Conservation (phyloP, 2,888 invertebrate genomes). For the Eupithecia dodoneata region DNA sequence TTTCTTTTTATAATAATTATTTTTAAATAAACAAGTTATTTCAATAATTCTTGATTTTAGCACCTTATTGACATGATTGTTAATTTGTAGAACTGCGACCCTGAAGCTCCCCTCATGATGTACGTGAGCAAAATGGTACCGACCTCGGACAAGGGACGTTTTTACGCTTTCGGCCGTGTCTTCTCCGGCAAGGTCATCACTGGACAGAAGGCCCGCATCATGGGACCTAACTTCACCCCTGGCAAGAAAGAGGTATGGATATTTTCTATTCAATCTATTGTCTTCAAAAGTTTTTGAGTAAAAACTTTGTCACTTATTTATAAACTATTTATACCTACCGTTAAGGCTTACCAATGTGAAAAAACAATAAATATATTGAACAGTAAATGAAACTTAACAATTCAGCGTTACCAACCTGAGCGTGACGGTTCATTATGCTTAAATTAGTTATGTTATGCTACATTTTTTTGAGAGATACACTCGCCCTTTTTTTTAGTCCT, state of each 20-base stretch:
- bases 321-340: neutral
- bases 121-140: constrained; percentile 99
- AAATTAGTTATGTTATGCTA: neutral
- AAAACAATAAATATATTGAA: neutral
- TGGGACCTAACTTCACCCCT: constrained; percentile 99
- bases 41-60: neutral
- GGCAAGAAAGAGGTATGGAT: constrained; percentile 94
- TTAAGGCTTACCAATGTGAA: neutral
- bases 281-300: neutral
- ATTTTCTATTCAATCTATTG: neutral
- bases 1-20: too few relatives aligned
- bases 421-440: neutral
- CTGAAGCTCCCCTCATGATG: constrained; percentile 99
- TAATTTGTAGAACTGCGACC: constrained; percentile 91
- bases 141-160: constrained; percentile 99
- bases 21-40: neutral
- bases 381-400: neutral
- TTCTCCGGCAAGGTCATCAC: constrained; percentile 98
- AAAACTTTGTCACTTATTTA: neutral
- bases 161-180: constrained; percentile 99
- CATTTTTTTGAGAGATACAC: too few relatives aligned
- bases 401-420: neutral
- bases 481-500: constrained; percentile 5
- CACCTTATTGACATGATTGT: neutral
- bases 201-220: constrained; percentile 97